Conservation (phyloP, 2,797 vertebrate species). For the Erpetoichthys calabaricus region DNA sequence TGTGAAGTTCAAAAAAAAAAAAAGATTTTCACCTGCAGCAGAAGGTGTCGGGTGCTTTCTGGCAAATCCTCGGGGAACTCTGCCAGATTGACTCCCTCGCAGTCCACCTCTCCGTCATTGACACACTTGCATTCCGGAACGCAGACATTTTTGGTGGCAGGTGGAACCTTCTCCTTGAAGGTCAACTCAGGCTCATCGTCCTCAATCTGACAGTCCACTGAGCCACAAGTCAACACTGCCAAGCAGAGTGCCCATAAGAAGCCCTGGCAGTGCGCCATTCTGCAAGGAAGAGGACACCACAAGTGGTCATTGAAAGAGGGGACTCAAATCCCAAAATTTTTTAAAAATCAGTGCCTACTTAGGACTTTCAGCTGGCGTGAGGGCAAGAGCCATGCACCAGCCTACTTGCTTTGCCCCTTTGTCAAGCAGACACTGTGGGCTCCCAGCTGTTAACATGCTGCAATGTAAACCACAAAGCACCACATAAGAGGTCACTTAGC, state of each 20-base stretch:
- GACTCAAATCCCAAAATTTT: background rate
- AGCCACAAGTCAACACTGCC: conserved; percentile 41
- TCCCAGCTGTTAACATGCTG: too few relatives aligned
- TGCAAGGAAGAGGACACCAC: conserved; percentile 21
- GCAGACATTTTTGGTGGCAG: conserved; percentile 36
- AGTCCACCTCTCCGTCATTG: conserved; percentile 74
- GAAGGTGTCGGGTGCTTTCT: conserved; percentile 66
- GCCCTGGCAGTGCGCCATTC: conserved; percentile 37
- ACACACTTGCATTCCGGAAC: conserved; percentile 72
- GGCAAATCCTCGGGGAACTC: conserved; percentile 70
- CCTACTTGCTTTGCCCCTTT: background rate
- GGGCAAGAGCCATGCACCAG: conserved; percentile 7
- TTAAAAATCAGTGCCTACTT: too few relatives aligned
- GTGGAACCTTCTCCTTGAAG: conserved; percentile 14
- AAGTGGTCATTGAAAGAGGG: background rate
- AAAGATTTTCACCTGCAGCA: conserved; percentile 64
- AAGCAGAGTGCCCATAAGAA: conserved; percentile 42
- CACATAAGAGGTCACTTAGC: too few relatives aligned
- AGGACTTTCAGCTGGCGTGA: too few relatives aligned
- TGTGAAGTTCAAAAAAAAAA: conserved; percentile 5
- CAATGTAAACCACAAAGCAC: too few relatives aligned
- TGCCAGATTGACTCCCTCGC: conserved; percentile 76
- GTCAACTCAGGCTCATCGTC: conserved; percentile 36
- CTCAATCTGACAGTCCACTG: conserved; percentile 36
- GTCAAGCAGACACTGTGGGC: too few relatives aligned